These are phyloP conservation scores for Paradisaea rubra DNA, from an alignment of 2,113 vertebrate genomes.

Conservation along the genomic window DNA sequence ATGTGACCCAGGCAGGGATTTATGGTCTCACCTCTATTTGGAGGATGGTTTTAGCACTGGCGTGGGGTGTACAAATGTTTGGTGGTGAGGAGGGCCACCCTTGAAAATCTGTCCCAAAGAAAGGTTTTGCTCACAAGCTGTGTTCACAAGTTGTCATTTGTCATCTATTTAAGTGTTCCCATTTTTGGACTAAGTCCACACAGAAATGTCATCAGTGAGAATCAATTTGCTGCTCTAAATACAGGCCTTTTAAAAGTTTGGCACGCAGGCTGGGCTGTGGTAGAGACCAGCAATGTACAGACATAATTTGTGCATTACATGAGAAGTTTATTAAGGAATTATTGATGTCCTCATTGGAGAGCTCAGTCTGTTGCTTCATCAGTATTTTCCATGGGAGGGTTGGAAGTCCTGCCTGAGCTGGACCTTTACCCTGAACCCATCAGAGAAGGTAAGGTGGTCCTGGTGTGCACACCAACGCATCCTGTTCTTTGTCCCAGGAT, in stretches of 20 bases:
- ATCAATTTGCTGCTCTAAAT: conserved; percentile 28
- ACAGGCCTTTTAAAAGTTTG: neutral
- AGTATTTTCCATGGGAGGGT: neutral
- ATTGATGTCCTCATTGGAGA: neutral
- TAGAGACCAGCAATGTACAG: neutral
- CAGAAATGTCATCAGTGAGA: neutral
- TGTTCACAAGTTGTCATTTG: neutral
- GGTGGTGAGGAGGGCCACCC: neutral
- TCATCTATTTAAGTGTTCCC: neutral
- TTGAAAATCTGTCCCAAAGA: neutral
- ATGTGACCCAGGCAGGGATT: neutral
- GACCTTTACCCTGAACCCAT: neutral
- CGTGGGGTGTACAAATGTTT: neutral
- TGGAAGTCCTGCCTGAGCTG: neutral
- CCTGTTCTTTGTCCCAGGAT: neutral
- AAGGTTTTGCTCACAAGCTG: neutral
- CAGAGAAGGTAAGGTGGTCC: neutral
- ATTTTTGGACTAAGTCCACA: neutral
- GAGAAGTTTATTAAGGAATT: neutral
- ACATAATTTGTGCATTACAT: neutral
- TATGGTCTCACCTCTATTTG: neutral
- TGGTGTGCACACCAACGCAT: neutral
- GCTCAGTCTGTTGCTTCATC: neutral
- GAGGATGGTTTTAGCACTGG: neutral
- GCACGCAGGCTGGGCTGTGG: neutral